phyloP scores from a whole-genome alignment of 2,888 invertebrate genomes.

The Pegoplata infirma region DNA sequence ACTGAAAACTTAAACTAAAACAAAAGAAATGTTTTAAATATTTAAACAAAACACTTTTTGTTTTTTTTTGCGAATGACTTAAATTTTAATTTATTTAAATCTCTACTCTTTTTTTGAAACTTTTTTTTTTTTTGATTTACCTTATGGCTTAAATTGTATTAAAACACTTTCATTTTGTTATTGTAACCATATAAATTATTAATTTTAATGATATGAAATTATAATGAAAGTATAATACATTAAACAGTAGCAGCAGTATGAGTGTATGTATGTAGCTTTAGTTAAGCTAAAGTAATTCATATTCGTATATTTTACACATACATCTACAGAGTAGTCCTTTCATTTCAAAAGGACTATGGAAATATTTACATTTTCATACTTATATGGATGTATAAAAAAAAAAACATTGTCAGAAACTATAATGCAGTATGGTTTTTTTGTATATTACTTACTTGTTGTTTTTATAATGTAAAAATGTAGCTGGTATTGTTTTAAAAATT shows the following conservation, averaged over 20 bases:
- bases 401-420: conserved; percentile 25
- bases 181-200: conserved; percentile 16
- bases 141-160: background rate
- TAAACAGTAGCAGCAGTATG: background rate
- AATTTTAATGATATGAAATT: conserved; percentile 46
- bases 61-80: background rate
- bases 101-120: background rate
- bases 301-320: background rate
- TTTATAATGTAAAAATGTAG: conserved; percentile 4
- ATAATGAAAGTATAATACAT: conserved; percentile 32
- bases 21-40: conserved; percentile 31
- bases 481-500: conserved; percentile 16
- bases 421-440: conserved; percentile 29
- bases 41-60: background rate
- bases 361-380: conserved; percentile 41
- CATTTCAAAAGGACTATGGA: too few species aligned
- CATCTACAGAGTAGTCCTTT: conserved; percentile 39
- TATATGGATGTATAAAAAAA: conserved; percentile 6
- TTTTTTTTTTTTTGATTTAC: background rate
- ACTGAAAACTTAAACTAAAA: conserved; percentile 27
- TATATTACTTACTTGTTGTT: background rate
- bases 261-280: too few species aligned
- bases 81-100: conserved; percentile 1
- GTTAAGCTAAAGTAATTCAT: background rate
- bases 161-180: conserved; percentile 7